Percentiles rank a stretch among this genome's conserved stretches.
Evolutionary conservation across 2,797 vertebrate genomes (phyloP).

Genomic region (Carapus acus): DNA sequence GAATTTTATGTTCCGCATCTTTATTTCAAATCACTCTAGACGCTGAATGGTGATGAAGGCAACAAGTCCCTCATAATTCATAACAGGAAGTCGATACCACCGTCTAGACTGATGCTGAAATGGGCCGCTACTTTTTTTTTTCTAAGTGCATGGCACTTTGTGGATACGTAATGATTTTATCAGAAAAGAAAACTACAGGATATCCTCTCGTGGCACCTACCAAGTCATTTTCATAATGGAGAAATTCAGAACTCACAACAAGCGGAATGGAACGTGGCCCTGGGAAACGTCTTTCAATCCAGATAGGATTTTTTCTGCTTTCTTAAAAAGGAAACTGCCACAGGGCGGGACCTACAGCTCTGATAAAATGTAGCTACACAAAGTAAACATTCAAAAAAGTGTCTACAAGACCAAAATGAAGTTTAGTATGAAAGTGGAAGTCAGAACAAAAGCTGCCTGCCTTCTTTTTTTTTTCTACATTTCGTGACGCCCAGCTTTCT

Average conservation of each 20-base stretch:
- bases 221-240: constrained; percentile 22
- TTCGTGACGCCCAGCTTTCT: not conserved
- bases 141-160: constrained; percentile 8
- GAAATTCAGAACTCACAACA: constrained; percentile 21
- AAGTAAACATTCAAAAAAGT: constrained; percentile 4
- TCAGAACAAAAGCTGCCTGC: constrained; percentile 6
- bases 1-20: not conserved
- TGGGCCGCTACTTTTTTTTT: constrained; percentile 32
- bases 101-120: constrained; percentile 14
- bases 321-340: constrained; percentile 22
- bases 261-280: constrained; percentile 17
- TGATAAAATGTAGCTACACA: constrained; percentile 32
- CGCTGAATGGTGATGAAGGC: not conserved
- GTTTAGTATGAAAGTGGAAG: constrained; percentile 2
- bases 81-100: constrained; percentile 28
- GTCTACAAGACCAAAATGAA: constrained; percentile 9
- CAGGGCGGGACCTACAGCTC: constrained; percentile 27
- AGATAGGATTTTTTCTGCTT: constrained; percentile 20
- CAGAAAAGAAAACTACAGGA: constrained; percentile 39
- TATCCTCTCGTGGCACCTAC: constrained; percentile 31
- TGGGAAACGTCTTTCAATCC: constrained; percentile 12
- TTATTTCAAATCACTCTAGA: not conserved
- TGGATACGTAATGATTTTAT: constrained; percentile 18
- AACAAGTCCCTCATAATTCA: constrained; percentile 3
- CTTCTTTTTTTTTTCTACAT: constrained; percentile 15